Percentiles rank a stretch among this genome's conserved stretches.
phyloP scores from a whole-genome alignment of 2,113 vertebrate genomes.

The Osmerus eperlanus region DNA sequence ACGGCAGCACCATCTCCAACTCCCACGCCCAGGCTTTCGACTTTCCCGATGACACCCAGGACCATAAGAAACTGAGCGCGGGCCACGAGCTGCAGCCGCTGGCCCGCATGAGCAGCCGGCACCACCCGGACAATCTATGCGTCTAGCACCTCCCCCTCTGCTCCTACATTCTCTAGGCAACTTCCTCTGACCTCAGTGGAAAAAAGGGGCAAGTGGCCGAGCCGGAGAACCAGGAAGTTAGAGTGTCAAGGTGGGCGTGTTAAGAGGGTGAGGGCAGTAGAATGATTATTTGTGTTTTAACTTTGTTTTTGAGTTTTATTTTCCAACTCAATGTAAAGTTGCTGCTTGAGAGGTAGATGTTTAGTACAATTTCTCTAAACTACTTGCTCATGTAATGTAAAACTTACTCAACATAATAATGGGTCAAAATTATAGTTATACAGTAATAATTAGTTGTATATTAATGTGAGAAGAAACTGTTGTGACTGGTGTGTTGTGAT shows the following conservation, averaged over 20 bases:
- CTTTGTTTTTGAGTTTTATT: slow-evolving; percentile 68
- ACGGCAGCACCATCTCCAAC: slow-evolving; percentile 96
- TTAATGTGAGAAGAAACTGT: no score
- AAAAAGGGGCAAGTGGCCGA: slow-evolving; percentile 49
- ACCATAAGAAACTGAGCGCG: slow-evolving; percentile 82
- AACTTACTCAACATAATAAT: slow-evolving; percentile 32
- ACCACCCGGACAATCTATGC: slow-evolving; percentile 86
- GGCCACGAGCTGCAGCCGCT: slow-evolving; percentile 81
- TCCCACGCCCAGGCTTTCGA: slow-evolving; percentile 95
- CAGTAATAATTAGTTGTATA: no score
- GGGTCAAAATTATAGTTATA: no score
- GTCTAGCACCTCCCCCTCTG: slow-evolving; percentile 81
- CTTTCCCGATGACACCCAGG: slow-evolving; percentile 87
- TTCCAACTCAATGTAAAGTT: slow-evolving; percentile 79
- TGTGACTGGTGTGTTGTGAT: no score
- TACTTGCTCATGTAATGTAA: slow-evolving; percentile 70
- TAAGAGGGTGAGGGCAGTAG: slow-evolving; percentile 59
- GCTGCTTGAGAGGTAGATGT: slow-evolving; percentile 92
- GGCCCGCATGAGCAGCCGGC: slow-evolving; percentile 69
- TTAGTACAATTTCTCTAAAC: slow-evolving; percentile 74
- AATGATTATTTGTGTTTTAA: slow-evolving; percentile 54
- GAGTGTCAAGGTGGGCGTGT: neutral
- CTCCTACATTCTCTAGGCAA: neutral
- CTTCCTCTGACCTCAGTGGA: slow-evolving; percentile 26
- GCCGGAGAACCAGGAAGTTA: slow-evolving; percentile 68